A percentile compares a stretch with the other conserved stretches of the same genome.
Conservation (phyloP, 2,113 vertebrate species). For the Corapipo altera region DNA sequence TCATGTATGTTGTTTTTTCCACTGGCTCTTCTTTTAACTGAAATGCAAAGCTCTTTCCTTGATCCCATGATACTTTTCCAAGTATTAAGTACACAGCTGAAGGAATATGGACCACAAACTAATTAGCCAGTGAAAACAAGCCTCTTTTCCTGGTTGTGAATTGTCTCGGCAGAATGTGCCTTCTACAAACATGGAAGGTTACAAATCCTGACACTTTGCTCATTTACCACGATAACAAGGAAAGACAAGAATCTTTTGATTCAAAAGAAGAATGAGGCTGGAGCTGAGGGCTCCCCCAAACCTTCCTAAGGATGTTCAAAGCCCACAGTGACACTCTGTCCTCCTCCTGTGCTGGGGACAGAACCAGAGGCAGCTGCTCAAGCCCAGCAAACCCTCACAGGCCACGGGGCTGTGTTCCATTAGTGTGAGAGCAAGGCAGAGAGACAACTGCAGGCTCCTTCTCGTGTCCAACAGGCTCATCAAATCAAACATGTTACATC, state of each 20-base stretch:
- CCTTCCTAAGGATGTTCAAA: background rate
- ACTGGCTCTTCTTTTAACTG: background rate
- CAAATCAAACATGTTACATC: slow-evolving; percentile 45
- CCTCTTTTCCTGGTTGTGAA: background rate
- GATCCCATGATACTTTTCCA: background rate
- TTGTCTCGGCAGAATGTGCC: background rate
- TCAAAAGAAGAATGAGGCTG: background rate
- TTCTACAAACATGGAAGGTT: background rate
- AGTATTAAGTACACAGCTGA: background rate
- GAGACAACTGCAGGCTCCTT: background rate
- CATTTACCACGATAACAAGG: background rate
- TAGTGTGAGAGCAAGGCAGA: background rate
- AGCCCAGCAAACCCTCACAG: background rate
- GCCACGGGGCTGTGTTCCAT: background rate
- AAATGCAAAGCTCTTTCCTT: background rate
- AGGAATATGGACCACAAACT: background rate
- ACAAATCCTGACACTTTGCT: background rate
- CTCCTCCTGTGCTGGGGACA: background rate
- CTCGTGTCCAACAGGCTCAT: slow-evolving; percentile 26
- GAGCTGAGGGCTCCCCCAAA: background rate
- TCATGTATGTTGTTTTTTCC: background rate
- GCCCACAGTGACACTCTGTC: background rate
- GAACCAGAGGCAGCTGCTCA: background rate
- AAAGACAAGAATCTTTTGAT: background rate
- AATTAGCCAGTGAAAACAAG: slow-evolving; percentile 24